Percentiles rank a stretch among this genome's conserved stretches.
phyloP scores from a whole-genome alignment of 2,888 invertebrate genomes.

The Drosophila yooni region DNA sequence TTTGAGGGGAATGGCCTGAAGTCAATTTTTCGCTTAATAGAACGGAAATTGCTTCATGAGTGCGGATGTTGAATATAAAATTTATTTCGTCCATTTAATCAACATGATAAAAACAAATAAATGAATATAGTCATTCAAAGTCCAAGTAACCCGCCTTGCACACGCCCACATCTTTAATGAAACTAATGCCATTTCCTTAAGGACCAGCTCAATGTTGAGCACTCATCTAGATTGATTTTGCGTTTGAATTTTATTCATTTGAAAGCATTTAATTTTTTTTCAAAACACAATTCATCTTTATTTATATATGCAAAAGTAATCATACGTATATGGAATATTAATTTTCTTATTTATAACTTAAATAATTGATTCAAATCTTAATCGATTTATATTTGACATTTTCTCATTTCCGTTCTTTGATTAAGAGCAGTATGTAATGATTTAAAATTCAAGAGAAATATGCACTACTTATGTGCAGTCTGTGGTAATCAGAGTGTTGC shows the following conservation, averaged over 20 bases:
- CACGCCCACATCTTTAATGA: not conserved
- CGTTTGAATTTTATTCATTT: not conserved
- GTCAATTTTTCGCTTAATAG: slow-evolving; percentile 68
- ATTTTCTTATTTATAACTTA: not conserved
- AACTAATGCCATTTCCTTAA: slow-evolving; percentile 6
- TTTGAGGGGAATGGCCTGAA: slow-evolving; percentile 30
- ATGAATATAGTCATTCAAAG: slow-evolving; percentile 4
- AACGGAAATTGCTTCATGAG: slow-evolving; percentile 74
- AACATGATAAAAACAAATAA: slow-evolving; percentile 39
- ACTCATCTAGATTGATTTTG: not conserved
- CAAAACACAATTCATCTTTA: not conserved
- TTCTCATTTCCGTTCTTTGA: not conserved
- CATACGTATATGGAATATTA: not conserved
- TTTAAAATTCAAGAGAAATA: slow-evolving; percentile 1
- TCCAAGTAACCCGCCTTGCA: not conserved
- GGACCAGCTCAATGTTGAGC: not conserved
- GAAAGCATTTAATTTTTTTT: slow-evolving; percentile 1
- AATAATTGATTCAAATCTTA: not conserved
- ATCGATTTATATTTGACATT: not conserved
- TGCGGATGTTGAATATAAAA: slow-evolving; percentile 69
- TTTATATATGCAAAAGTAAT: not conserved
- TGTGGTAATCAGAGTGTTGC: slow-evolving; percentile 7
- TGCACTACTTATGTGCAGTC: slow-evolving; percentile 1
- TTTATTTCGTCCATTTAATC: slow-evolving; percentile 56
- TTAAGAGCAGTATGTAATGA: not conserved